Evolutionary conservation across 2,113 vertebrate genomes (phyloP), one percentile per base, ranked within the genome.

Genomic region (Phycodurus eques): DNA sequence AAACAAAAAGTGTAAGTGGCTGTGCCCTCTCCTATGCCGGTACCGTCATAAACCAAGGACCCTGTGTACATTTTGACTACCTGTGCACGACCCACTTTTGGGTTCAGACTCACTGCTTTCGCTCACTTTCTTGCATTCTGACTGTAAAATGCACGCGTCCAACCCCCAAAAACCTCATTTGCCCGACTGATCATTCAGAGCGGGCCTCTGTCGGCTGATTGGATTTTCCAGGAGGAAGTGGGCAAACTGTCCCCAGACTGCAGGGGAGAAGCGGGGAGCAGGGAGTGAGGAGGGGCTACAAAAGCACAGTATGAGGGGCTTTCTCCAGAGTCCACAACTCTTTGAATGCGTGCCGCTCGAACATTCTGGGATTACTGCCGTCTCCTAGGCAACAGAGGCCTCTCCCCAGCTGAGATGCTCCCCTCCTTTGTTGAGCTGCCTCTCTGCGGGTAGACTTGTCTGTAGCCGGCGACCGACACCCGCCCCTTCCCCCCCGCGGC

Each of bases 321-420:
- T 81, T 86, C 80, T 86, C 88, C 82, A 84, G 76, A 88, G 83
- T 85, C 86, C 87, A 75, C 72, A 76, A 88, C 79, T 75, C 83
- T 87, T 89, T 92, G 90, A 92, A 88, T 89, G 88, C 80, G 73
- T 86, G 74, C 80, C 60, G 86, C 92, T 86, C 90, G 90, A 92
- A 85, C 85, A 88, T 92, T 92, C 88, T 91, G 90, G 91, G 88
- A 89, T 91, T 93, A 92, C 87, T 86, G 78, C 83, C 8, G 89
- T 93, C 78, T 67, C 90, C 89, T 83, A 85, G 92, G 91, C 67
- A 72, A 94, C 89, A 42, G 68, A 89, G 88, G 86, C 85, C 86
- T 91, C 83, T 88, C 78, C 88, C 87, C 91, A 93, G 91, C 88
- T 93, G 92, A 93, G 92, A 91, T 91, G 92, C 88, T 89, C 85